Base-by-base conservation (phyloP, 2,113 vertebrate genomes). In the Vidua macroura region DNA sequence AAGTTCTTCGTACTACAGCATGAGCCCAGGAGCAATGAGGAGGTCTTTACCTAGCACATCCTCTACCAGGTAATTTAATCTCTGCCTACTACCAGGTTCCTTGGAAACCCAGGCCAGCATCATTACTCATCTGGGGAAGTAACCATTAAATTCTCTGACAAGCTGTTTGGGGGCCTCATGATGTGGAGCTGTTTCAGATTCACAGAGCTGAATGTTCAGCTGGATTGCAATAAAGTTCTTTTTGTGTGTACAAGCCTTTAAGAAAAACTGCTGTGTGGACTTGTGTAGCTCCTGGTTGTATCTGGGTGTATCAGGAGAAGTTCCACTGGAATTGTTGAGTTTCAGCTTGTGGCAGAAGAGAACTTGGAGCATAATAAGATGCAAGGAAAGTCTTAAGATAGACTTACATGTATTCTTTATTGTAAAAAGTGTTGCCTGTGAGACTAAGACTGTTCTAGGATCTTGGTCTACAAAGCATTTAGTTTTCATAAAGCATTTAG, bases 1-100 rank as follows among this genome's bases (percentile, higher is more conserved):
- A 98, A 99, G 99, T 98, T 99, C 99, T 96, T 99, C 99, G 58
- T 99, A 99, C 98, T 99, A 99, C 98, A 99, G 99, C 98, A 99
- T 99, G 99, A 99, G 99, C 96, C 99, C 99, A 37, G 99, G 99
- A 97, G 99, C 99, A 86, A 99, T 99, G 99, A 99, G 99, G 97
- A 98, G 99, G 96, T 99, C 99, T 51, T 97, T 99, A 76, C 99
- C 99, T 94, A 99, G 99, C 97, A 99, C 99, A 95, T 99, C 99
- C 96, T 99, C 98, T 82, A 99, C 99, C 96, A 98, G 98, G 98
- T 98, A 98, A 98, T 93, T 93, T 55, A 88, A 92, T 78, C 48
- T 83, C 46, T 92, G 59, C 74, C 88, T 93, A 39, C 51, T 66
- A 68, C 72, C 70, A 67, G 44, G 77, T 94, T 92, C 92, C 91